Conservation (phyloP, 2,888 invertebrate genomes). For the Stramonita haemastoma region DNA sequence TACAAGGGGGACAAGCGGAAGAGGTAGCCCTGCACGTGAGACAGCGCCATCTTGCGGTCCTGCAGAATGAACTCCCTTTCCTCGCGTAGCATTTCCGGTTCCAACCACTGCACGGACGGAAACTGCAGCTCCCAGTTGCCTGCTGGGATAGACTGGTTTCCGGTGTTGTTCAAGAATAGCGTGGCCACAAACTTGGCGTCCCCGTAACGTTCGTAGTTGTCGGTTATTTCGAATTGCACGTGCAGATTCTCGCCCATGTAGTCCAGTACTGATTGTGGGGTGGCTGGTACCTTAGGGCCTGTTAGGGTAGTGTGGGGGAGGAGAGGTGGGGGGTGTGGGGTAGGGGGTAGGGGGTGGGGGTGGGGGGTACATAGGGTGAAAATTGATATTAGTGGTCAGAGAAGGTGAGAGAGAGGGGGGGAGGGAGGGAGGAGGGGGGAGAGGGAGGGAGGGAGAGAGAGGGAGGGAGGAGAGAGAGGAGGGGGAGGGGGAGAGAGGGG, state of each 20-base stretch:
- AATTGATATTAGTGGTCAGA: too few species aligned
- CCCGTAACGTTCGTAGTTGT: conserved; percentile 47
- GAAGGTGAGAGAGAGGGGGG: too few species aligned
- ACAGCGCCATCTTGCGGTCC: conserved; percentile 36
- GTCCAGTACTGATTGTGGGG: conserved; percentile 57
- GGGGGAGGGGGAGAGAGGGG: not conserved
- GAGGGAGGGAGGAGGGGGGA: too few species aligned
- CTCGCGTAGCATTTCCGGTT: conserved; percentile 12
- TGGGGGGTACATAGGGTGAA: too few species aligned
- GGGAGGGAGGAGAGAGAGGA: too few species aligned
- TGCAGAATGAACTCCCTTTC: conserved; percentile 40
- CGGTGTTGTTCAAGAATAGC: conserved; percentile 54
- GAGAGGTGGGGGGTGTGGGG: too few species aligned
- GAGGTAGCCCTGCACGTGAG: conserved; percentile 56
- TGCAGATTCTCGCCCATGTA: conserved; percentile 59
- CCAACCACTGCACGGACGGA: conserved; percentile 50
- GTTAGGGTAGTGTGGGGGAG: too few species aligned
- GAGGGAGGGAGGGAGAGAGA: too few species aligned
- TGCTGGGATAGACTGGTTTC: conserved; percentile 47
- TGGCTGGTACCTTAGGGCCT: conserved; percentile 50
- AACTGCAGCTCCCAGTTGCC: conserved; percentile 68
- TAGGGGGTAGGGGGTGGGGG: too few species aligned
- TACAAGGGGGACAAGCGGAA: conserved; percentile 57
- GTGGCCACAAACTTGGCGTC: conserved; percentile 44
- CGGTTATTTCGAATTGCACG: conserved; percentile 54